Percentiles rank a stretch among this genome's conserved stretches.
phyloP scores from a whole-genome alignment of 2,113 vertebrate genomes.

The Puffinus mauretanicus region DNA sequence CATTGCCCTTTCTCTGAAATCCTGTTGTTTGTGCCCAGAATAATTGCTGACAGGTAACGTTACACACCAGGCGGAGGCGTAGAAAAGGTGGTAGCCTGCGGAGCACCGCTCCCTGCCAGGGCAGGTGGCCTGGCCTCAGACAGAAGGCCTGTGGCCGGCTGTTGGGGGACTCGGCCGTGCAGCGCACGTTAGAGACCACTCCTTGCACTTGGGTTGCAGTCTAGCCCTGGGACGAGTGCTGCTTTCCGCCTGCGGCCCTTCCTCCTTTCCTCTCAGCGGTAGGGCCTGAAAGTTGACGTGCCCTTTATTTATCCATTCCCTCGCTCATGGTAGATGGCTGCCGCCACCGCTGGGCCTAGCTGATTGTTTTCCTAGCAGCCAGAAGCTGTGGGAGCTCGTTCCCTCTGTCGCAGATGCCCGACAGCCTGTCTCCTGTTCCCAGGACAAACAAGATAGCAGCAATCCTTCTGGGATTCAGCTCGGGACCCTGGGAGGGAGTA shows the following conservation, averaged over 20 bases:
- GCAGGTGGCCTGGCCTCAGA: background rate
- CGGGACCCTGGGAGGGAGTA: background rate
- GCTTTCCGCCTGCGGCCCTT: background rate
- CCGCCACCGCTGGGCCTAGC: background rate
- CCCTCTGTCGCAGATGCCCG: background rate
- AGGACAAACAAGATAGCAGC: background rate
- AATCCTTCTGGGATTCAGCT: background rate
- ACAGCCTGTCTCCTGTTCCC: background rate
- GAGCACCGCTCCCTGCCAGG: background rate
- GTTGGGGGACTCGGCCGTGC: background rate
- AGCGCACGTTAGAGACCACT: accelerated
- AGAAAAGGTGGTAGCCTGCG: background rate
- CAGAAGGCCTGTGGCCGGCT: background rate
- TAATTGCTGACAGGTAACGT: background rate
- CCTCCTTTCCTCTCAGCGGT: background rate
- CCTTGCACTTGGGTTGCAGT: background rate
- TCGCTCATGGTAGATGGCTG: accelerated
- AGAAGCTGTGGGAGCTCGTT: background rate
- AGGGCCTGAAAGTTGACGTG: background rate
- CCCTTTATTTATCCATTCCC: background rate
- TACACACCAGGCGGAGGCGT: background rate
- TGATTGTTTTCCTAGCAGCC: background rate
- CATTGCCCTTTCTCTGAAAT: background rate
- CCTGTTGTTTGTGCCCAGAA: background rate
- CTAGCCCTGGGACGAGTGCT: accelerated